These are phyloP conservation scores for Drosophila sturtevanti DNA, from an alignment of 1,140 invertebrate genomes.

Conservation along the genomic window DNA sequence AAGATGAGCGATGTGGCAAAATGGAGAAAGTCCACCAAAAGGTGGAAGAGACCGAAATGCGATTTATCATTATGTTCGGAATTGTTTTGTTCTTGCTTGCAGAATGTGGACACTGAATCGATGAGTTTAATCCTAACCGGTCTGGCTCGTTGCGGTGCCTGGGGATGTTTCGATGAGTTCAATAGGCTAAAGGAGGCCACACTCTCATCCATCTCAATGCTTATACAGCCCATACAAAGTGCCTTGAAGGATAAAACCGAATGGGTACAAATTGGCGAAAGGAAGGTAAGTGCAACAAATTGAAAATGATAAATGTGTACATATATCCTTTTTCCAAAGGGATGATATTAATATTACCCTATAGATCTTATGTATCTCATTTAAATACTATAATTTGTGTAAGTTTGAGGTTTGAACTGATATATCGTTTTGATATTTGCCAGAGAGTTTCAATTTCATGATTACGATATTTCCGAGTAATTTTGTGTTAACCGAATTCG, in stretches of 20 bases:
- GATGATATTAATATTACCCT: too few relatives aligned
- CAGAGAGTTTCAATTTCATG: too few relatives aligned
- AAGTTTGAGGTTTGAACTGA: too few relatives aligned
- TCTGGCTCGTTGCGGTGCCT: conserved; percentile 96
- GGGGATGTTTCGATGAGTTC: conserved; percentile 99
- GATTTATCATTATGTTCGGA: conserved; percentile 64
- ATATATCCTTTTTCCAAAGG: too few relatives aligned
- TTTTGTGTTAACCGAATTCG: too few relatives aligned
- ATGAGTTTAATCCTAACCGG: conserved; percentile 97
- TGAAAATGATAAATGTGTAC: conserved; percentile 5
- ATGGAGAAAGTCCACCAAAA: neutral
- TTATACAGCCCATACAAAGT: conserved; percentile 94
- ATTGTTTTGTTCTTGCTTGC: conserved; percentile 38
- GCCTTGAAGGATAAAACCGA: conserved; percentile 88
- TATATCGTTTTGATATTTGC: too few relatives aligned
- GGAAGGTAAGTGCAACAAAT: conserved; percentile 85
- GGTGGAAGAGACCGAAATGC: conserved; percentile 12
- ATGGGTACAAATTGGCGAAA: conserved; percentile 88
- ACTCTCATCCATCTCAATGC: conserved; percentile 94
- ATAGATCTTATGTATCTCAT: too few relatives aligned
- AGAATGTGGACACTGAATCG: conserved; percentile 96
- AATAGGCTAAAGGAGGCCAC: conserved; percentile 97
- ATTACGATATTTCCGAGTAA: too few relatives aligned
- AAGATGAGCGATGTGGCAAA: conserved; percentile 40
- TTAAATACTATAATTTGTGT: too few relatives aligned